Evolutionary conservation across 2,113 vertebrate species (phyloP), one percentile per base, ranked within the genome.

Genomic region (Neogale vison): DNA sequence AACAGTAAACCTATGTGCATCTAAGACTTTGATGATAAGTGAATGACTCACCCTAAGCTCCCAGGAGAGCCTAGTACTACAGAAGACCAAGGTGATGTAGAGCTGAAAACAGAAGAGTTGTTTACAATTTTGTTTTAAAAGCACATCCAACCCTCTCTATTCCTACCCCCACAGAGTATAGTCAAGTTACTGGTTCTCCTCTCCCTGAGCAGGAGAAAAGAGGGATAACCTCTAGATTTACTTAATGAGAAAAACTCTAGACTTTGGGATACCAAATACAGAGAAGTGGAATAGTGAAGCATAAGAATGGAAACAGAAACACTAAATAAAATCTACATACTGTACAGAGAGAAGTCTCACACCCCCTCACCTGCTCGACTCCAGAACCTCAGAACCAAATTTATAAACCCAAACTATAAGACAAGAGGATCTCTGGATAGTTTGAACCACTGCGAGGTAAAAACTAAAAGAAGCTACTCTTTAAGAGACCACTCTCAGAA

Each of bases 321-420:
- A 67, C 29, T 21, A 79, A 94, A 20, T 36, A 39, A 65, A 81
- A 84, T 50, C 20, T 50, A 15, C 11, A 36, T 13, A 17, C 0
- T 74, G 26, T 79, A 36, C 0, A 0, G 39, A 2, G 15, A 42
- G 5, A 10, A 21, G 12, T 10, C 9, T n/a, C 20, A 29, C 1
- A 71, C 0, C 23, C 52, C 55, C 72, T 50, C 3, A n/a, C 1
- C 13, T n/a, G 20, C 39, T 59, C 26, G 7, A 10, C 3, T 13
- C 39, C 13, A 57, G 42, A 67, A 61, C 3, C 1, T 82, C 4
- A 29, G 6, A 95, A 65, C 45, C 29, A 92, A 87, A 74, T 57
- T 50, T 12, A 71, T 1, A 59, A 72, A 94, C 23, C 3, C 6
- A 26, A 31, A 52, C 29, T 1, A 63, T 17, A 17, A 83, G 10